phyloP scores from a whole-genome alignment of 2,797 vertebrate species.

The Pseudopleuronectes americanus region DNA sequence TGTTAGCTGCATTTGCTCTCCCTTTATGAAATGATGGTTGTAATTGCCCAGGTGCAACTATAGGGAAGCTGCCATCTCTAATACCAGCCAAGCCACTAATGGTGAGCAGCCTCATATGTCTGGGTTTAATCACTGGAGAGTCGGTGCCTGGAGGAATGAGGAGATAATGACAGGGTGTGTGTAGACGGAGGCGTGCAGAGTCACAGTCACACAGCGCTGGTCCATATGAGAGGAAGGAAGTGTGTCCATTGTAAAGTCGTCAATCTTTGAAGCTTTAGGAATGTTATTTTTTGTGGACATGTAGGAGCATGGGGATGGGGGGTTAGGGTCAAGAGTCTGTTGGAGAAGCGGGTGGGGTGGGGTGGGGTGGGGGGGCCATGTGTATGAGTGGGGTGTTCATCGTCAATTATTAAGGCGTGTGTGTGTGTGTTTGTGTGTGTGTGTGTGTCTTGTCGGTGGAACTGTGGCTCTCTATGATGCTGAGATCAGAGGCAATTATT shows the following conservation, averaged over 20 bases:
- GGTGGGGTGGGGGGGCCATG: not conserved
- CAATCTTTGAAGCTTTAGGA: not conserved
- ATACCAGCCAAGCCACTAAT: constrained; percentile 50
- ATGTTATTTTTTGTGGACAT: too few species aligned
- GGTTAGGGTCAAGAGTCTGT: constrained; percentile 2
- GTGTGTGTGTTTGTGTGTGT: not conserved
- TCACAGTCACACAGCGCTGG: not conserved
- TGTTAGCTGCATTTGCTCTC: constrained; percentile 56
- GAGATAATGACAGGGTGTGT: constrained; percentile 48
- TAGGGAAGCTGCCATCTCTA: constrained; percentile 51
- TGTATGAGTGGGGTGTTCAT: constrained; percentile 44
- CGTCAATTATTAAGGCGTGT: constrained; percentile 41
- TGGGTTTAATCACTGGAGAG: constrained; percentile 32
- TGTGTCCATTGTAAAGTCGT: constrained; percentile 1
- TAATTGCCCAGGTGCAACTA: constrained; percentile 65
- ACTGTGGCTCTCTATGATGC: constrained; percentile 61
- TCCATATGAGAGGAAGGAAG: not conserved
- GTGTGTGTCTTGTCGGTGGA: constrained; percentile 22
- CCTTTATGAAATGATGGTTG: constrained; percentile 53
- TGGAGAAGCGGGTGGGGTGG: not conserved
- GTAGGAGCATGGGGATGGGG: not conserved
- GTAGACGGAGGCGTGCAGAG: not conserved
- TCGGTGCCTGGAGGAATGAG: constrained; percentile 42
- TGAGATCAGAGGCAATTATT: constrained; percentile 76
- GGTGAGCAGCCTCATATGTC: constrained; percentile 42